Base-by-base conservation (phyloP, 2,113 vertebrate genomes). In the Paracanthobrama guichenoti region DNA sequence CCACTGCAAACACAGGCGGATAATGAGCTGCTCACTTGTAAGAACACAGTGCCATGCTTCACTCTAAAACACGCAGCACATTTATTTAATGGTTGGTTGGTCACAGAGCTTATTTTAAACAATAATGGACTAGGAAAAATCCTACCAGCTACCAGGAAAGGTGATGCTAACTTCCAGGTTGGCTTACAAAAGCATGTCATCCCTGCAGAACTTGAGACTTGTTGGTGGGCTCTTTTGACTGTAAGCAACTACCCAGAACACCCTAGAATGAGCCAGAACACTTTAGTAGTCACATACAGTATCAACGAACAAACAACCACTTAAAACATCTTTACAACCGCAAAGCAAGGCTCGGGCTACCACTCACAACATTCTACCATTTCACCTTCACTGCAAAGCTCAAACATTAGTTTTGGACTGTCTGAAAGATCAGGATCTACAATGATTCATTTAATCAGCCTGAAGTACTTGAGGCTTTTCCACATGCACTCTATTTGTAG, bases 401-500 rank as follows among this genome's bases (percentile, higher is more conserved):
- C 44, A 79, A 81, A 81, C 16, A 8, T 48, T 26, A 64, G 35
- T 66, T 20, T 14, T 6, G 31, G 13, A 26, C 20, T 20, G 3
- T 26, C 20, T 80, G 44, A 55, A 81, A 69, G 22, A 53, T 69
- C 28, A 39, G n/a, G 78, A 72, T 26, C 31, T 35, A 39, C 62
- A 46, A 72, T 39, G 28, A 69, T 39, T 81, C 20, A 35, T 71
- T 71, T 31, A 82, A 31, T 81, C 60, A 46, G 78, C 35, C 31
- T 59, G 28, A 62, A 62, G 62, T 50, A 67, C 44, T 22, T 35
- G 7, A 20, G 46, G 18, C 24, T 26, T 82, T 72, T 59, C 31
- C 6, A 7, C 50, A 39, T 28, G 13, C 20, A 72, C 53, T 59
- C 46, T 77, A 71, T 53, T 75, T 73, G 22, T 44, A 72, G 14